Conservation (phyloP, 92 coral and sea anemone species). For the Zoanthus sociatus region DNA sequence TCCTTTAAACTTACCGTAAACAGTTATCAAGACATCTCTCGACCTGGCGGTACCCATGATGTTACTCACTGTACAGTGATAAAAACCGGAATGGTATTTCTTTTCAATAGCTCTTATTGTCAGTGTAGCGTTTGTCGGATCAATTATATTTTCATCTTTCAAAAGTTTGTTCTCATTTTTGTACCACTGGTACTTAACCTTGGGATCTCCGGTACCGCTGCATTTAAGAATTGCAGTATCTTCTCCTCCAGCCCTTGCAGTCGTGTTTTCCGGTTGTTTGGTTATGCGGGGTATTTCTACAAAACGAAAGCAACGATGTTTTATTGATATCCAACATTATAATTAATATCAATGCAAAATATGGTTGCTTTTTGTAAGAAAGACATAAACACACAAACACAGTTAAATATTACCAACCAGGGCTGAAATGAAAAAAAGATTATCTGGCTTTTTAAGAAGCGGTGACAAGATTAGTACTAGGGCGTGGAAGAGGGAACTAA, state of each 20-base stretch:
- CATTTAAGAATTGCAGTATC: conserved; percentile 69
- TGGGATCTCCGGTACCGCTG: conserved; percentile 82
- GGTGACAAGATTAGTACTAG: no score
- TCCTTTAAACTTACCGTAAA: conserved; percentile 64
- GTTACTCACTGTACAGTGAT: conserved; percentile 75
- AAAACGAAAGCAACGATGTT: not conserved
- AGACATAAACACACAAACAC: no score
- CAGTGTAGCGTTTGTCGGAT: conserved; percentile 54
- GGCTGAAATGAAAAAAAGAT: no score
- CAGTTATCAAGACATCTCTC: conserved; percentile 66
- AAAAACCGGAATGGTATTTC: conserved; percentile 68
- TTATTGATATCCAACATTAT: no score
- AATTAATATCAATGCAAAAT: no score
- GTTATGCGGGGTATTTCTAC: conserved; percentile 78
- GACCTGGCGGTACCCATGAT: conserved; percentile 67
- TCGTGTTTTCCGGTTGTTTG: conserved; percentile 81
- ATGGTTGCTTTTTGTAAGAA: no score
- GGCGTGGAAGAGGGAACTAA: no score
- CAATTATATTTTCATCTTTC: conserved; percentile 55
- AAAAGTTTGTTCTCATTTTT: conserved; percentile 58
- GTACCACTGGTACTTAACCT: conserved; percentile 80
- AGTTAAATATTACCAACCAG: no score
- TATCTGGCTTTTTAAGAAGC: no score
- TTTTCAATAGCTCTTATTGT: conserved; percentile 1
- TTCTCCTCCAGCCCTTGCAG: conserved; percentile 66